Conservation (phyloP, 2,797 vertebrate genomes). For the Alosa sapidissima region DNA sequence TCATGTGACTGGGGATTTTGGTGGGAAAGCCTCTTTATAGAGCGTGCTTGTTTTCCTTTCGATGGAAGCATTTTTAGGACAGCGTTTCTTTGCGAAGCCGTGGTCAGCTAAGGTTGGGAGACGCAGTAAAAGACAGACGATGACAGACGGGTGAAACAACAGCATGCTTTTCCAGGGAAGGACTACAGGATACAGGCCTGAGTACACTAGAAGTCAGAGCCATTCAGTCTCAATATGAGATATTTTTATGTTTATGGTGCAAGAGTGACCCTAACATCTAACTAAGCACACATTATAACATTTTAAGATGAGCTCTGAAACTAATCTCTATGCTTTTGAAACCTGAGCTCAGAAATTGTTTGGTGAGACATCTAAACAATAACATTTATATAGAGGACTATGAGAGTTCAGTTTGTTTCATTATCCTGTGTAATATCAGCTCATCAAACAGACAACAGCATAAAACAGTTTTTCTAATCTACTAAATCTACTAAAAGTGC, state of each 20-base stretch:
- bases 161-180: background rate
- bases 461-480: too few relatives aligned
- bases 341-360: background rate
- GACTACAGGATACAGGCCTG: background rate
- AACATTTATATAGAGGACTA: background rate
- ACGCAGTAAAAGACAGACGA: background rate
- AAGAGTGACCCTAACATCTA: background rate
- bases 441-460: background rate
- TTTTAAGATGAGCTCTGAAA: background rate
- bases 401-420: background rate
- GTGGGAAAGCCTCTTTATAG: constrained; percentile 1
- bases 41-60: background rate
- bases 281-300: background rate
- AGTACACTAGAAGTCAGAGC: background rate
- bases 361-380: background rate
- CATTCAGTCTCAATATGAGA: background rate
- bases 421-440: background rate
- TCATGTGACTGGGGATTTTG: background rate
- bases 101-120: constrained; percentile 23
- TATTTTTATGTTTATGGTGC: background rate
- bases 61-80: constrained; percentile 14
- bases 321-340: background rate
- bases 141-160: constrained; percentile 8
- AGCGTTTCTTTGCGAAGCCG: background rate
- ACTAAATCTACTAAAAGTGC: too few relatives aligned